A percentile compares a stretch with the other conserved stretches of the same genome.
Conservation (phyloP, 2,797 vertebrate species). For the Borostomias antarcticus region DNA sequence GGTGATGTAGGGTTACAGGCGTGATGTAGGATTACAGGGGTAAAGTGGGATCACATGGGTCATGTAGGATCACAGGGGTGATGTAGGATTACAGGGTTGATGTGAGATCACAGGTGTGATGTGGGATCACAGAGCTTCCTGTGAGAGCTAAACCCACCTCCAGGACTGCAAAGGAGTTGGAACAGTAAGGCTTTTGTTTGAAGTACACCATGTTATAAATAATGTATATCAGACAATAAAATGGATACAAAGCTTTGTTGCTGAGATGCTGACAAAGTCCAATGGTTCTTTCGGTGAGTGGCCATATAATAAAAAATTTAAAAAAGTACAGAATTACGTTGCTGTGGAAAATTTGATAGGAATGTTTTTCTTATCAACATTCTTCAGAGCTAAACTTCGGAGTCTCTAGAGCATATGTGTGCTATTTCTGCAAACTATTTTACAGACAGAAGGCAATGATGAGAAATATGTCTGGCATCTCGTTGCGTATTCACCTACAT, state of each 20-base stretch:
- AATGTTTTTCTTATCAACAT: constrained; percentile 21
- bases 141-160: constrained; percentile 24
- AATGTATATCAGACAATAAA: constrained; percentile 26
- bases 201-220: constrained; percentile 21
- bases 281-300: constrained; percentile 13
- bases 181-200: constrained; percentile 15
- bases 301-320: constrained; percentile 23
- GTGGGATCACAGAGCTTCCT: constrained; percentile 35
- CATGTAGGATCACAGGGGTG: no score
- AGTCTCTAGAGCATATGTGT: constrained; percentile 37
- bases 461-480: constrained; percentile 61
- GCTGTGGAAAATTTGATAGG: constrained; percentile 11
- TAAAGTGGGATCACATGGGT: no score
- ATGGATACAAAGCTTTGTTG: not conserved
- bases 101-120: constrained; percentile 57
- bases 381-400: constrained; percentile 37
- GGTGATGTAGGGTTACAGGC: no score
- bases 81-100: constrained; percentile 17
- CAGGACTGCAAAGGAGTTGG: constrained; percentile 32
- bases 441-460: constrained; percentile 34
- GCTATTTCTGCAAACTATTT: constrained; percentile 30
- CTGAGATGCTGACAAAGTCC: not conserved
- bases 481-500: constrained; percentile 56
- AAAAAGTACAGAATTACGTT: not conserved
- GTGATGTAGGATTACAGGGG: no score